Evolutionary conservation across 2,888 invertebrate genomes (phyloP).

Genomic region (Aproaerema taeniolella): DNA sequence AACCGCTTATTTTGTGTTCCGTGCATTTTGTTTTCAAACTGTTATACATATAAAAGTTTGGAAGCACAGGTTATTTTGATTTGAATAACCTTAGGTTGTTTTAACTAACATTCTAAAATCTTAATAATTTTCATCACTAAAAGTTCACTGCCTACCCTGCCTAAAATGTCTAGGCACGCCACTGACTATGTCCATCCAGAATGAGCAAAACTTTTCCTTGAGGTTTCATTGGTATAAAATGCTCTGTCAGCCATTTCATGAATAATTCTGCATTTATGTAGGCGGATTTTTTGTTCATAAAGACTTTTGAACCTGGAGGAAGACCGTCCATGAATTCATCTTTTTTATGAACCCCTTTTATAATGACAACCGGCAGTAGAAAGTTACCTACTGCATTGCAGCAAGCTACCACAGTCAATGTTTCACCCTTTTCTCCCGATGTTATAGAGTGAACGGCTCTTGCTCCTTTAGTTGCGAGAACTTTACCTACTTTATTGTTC

Average conservation of each 20-base stretch:
- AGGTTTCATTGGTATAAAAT: conserved; percentile 21
- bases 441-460: conserved; percentile 20
- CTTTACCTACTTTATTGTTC: conserved; percentile 24
- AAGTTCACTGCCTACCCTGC: no score
- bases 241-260: conserved; percentile 17
- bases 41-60: no score
- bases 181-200: conserved; percentile 23
- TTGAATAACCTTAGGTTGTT: no score
- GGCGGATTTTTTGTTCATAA: conserved; percentile 21
- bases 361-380: conserved; percentile 21
- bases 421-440: conserved; percentile 32
- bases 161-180: no score
- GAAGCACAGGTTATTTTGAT: no score
- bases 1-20: no score
- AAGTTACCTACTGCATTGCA: conserved; percentile 27
- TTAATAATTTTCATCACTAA: no score
- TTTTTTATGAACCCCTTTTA: conserved; percentile 25
- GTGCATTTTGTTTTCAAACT: no score
- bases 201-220: conserved; percentile 22
- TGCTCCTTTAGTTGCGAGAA: conserved; percentile 35
- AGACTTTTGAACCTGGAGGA: conserved; percentile 21
- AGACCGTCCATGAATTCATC: conserved; percentile 27
- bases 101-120: no score
- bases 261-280: conserved; percentile 20
- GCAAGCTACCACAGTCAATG: conserved; percentile 22